These are phyloP conservation scores for Hemichromis elongatus DNA, from an alignment of 2,113 vertebrate species.

Conservation along the genomic window DNA sequence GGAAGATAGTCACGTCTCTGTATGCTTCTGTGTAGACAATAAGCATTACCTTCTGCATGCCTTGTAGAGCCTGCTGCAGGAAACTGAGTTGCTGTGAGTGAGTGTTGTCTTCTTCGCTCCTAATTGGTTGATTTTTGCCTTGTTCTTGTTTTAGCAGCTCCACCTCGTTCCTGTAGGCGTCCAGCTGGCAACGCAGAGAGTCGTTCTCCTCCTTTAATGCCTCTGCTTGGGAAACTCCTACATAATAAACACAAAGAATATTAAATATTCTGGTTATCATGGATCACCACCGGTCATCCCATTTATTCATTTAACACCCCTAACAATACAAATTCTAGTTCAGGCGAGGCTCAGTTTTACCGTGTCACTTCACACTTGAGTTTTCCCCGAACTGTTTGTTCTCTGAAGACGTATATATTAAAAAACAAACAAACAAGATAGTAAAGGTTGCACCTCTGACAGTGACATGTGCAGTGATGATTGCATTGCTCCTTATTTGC, in stretches of 20 bases:
- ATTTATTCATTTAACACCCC: not conserved
- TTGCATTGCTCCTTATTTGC: not conserved
- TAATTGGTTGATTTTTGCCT: conserved; percentile 76
- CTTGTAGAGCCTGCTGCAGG: conserved; percentile 92
- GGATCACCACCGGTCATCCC: not conserved
- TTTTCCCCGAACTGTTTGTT: not conserved
- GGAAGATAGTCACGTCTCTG: no score
- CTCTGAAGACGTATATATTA: not conserved
- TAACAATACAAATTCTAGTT: not conserved
- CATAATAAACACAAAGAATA: not conserved
- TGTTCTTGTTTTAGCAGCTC: conserved; percentile 94
- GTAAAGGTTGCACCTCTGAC: not conserved
- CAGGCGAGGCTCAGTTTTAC: not conserved
- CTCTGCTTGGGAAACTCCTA: conserved; percentile 81
- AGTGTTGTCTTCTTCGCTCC: conserved; percentile 82
- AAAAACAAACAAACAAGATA: not conserved
- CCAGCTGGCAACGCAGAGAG: conserved; percentile 93
- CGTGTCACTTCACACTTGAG: not conserved
- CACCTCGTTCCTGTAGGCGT: conserved; percentile 92
- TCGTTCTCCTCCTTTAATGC: conserved; percentile 93
- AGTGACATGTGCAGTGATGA: not conserved
- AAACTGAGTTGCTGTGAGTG: conserved; percentile 91
- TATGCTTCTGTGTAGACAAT: not conserved
- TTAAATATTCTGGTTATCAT: not conserved
- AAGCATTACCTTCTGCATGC: conserved; percentile 90